Percentiles rank a stretch among this genome's conserved stretches.
Conservation (phyloP, 2,888 invertebrate species). For the Drosophila gaucha region DNA sequence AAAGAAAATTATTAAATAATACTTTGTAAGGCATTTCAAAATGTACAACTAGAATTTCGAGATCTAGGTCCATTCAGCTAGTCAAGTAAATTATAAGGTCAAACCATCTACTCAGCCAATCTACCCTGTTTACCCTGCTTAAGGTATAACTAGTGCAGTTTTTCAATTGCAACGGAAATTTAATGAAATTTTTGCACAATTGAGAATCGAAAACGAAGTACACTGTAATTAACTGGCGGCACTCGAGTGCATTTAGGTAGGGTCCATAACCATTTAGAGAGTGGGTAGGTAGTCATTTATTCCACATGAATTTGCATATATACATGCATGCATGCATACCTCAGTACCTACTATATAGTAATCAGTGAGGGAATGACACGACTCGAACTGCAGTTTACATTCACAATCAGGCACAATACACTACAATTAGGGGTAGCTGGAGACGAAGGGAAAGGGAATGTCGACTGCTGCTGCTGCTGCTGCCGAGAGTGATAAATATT, state of each 20-base stretch:
- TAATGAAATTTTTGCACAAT: conserved; percentile 43
- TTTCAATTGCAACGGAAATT: conserved; percentile 53
- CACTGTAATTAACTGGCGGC: conserved; percentile 64
- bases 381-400: conserved; percentile 32
- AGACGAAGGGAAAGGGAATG: neutral
- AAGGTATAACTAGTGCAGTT: conserved; percentile 1
- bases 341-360: conserved; percentile 6
- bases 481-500: conserved; percentile 71
- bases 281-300: conserved; percentile 49
- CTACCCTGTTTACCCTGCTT: neutral
- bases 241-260: conserved; percentile 29
- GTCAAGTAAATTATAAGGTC: too few relatives aligned
- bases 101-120: neutral
- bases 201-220: conserved; percentile 36
- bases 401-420: conserved; percentile 44
- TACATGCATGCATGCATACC: too few relatives aligned
- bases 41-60: too few relatives aligned
- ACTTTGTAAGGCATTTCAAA: too few relatives aligned
- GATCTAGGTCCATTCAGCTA: neutral
- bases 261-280: conserved; percentile 9
- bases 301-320: conserved; percentile 70
- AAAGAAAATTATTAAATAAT: neutral
- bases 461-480: conserved; percentile 6
- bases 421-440: conserved; percentile 61
- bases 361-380: conserved; percentile 22